Evolutionary conservation across 2,113 vertebrate genomes (phyloP).

Genomic region (Dicrurus megarhynchus): DNA sequence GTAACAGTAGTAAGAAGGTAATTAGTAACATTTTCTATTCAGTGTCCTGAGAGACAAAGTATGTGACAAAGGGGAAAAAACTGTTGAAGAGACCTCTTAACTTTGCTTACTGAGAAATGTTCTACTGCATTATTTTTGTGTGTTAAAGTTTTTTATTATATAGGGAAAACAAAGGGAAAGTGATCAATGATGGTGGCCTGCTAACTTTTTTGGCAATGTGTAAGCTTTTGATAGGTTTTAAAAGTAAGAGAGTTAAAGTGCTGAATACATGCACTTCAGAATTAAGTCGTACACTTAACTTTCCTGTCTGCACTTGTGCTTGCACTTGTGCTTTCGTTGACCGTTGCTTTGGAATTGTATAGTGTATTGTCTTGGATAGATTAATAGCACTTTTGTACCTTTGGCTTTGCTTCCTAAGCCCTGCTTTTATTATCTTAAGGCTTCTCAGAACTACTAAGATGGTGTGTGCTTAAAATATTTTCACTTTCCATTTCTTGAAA

Average conservation of each 20-base stretch:
- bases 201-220: not conserved
- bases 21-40: not conserved
- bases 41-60: not conserved
- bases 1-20: not conserved
- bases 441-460: not conserved
- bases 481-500: not conserved
- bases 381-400: not conserved
- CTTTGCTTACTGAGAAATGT: not conserved
- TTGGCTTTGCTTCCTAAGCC: not conserved
- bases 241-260: not conserved
- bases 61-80: not conserved
- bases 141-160: not conserved
- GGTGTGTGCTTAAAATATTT: not conserved
- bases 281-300: not conserved
- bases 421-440: not conserved
- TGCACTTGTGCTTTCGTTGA: not conserved
- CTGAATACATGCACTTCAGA: not conserved
- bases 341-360: not conserved
- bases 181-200: not conserved
- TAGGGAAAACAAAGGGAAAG: not conserved
- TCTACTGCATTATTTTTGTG: not conserved
- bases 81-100: not conserved
- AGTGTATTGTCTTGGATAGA: not conserved
- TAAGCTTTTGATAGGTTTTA: not conserved
- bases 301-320: not conserved